Base-by-base conservation (phyloP, 2,888 invertebrate species). In the Eupithecia subfuscata region DNA sequence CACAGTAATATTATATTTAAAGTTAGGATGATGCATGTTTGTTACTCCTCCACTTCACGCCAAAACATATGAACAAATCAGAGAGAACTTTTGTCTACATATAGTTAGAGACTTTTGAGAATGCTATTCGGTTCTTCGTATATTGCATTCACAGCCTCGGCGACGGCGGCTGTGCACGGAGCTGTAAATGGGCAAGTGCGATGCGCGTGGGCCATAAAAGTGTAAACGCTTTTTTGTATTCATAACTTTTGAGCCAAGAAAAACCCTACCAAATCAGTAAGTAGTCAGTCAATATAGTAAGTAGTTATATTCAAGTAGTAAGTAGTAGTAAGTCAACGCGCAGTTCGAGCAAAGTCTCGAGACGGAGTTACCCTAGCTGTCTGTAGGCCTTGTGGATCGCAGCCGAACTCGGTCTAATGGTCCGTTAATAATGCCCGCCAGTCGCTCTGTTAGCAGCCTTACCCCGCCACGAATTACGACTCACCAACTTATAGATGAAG, bases 321-420 rank as follows among this genome's bases (percentile, higher is more conserved):
- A n/a, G n/a, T n/a, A n/a, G n/a, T n/a, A n/a, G n/a, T n/a, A n/a
- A n/a, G n/a, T n/a, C n/a, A n/a, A 52, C n/a, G 52, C 52, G 2
- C 9, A 52, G 2, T 52, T 52, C 18, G n/a, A 18, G n/a, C 5
- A 7, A 0, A n/a, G n/a, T 52, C 52, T 52, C 52, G n/a, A n/a
- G n/a, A 52, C 9, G 52, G n/a, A 52, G 52, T n/a, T 48, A 14
- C n/a, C 0, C 52, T 9, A n/a, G 52, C 11, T n/a, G 52, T 52
- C 52, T 52, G 9, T 82, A 79, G 80, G 82, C 78, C 69, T 73
- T 69, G 78, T 74, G 83, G 88, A 87, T 87, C 84, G 83, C 86
- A 88, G 84, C 86, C 89, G 92, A 91, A 90, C 86, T 88, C 87
- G 86, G 88, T 88, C 91, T 92, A 92, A 92, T 93, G 92, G 90